phyloP scores from a whole-genome alignment of 2,888 invertebrate species.

The Drosophila leonis region DNA sequence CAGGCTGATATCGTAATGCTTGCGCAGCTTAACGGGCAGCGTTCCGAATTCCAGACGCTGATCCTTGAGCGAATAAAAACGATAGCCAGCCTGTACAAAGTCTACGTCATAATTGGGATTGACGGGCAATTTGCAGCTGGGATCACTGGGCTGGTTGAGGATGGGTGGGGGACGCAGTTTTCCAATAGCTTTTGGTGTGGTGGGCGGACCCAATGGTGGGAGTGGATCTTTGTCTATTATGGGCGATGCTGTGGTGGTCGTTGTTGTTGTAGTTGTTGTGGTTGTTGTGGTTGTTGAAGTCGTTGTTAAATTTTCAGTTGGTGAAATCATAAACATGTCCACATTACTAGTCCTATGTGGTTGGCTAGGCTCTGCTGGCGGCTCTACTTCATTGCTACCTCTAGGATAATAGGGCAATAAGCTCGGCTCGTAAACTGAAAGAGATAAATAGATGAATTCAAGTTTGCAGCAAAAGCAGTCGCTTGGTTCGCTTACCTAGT shows the following conservation, averaged over 20 bases:
- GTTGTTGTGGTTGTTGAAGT: slow-evolving; percentile 78
- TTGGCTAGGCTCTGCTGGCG: slow-evolving; percentile 20
- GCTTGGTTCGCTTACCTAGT: slow-evolving; percentile 62
- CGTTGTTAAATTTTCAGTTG: slow-evolving; percentile 40
- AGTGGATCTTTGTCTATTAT: slow-evolving; percentile 34
- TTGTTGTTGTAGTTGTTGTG: slow-evolving; percentile 60
- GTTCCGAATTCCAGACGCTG: slow-evolving; percentile 90
- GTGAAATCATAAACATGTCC: neutral
- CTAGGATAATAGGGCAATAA: slow-evolving; percentile 80
- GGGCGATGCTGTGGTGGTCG: slow-evolving; percentile 52
- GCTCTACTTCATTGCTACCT: slow-evolving; percentile 66
- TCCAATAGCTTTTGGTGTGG: slow-evolving; percentile 35
- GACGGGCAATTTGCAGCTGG: slow-evolving; percentile 82
- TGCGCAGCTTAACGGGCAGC: slow-evolving; percentile 88
- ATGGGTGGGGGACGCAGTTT: slow-evolving; percentile 53
- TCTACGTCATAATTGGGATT: slow-evolving; percentile 84
- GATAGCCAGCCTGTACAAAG: slow-evolving; percentile 82
- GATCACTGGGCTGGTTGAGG: slow-evolving; percentile 79
- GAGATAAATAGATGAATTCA: neutral
- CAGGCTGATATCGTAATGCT: slow-evolving; percentile 90
- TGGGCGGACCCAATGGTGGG: slow-evolving; percentile 46
- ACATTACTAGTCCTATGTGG: slow-evolving; percentile 3
- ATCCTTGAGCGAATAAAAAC: slow-evolving; percentile 86
- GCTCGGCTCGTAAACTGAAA: slow-evolving; percentile 80
- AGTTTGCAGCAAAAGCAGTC: neutral